These are phyloP conservation scores for Scolopax bukidnonensis DNA, from an alignment of 2,797 vertebrate genomes.

Conservation along the genomic window DNA sequence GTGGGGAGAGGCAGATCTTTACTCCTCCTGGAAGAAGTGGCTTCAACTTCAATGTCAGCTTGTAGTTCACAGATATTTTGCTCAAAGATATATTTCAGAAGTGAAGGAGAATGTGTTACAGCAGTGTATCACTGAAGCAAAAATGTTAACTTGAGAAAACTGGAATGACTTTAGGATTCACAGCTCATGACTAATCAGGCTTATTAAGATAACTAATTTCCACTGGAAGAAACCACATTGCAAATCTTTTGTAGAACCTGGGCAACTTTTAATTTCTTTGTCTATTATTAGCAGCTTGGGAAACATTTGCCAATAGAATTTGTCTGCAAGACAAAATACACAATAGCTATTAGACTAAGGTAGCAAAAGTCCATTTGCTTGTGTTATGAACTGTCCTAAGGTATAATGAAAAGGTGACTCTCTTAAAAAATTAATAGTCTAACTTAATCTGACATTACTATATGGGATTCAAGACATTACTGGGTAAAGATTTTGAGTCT, in stretches of 20 bases:
- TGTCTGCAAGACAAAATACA: neutral
- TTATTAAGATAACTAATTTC: neutral
- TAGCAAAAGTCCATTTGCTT: neutral
- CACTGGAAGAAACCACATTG: neutral
- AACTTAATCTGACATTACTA: neutral
- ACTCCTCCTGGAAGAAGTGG: neutral
- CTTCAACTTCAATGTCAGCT: neutral
- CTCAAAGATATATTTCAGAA: neutral
- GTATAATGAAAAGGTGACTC: neutral
- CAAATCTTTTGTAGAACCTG: neutral
- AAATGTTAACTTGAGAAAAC: neutral
- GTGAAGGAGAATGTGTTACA: neutral
- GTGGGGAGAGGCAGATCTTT: neutral
- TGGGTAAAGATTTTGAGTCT: neutral
- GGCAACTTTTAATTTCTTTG: neutral
- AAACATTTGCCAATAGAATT: neutral
- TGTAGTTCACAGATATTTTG: neutral
- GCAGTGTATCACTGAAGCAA: neutral
- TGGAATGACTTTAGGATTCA: neutral
- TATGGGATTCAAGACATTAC: neutral
- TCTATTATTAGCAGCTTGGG: neutral
- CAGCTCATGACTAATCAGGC: neutral
- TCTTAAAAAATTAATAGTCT: neutral
- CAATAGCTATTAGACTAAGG: neutral
- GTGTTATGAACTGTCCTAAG: neutral